These are phyloP conservation scores for Anseranas semipalmata DNA, from an alignment of 2,113 vertebrate genomes.

Conservation along the genomic window DNA sequence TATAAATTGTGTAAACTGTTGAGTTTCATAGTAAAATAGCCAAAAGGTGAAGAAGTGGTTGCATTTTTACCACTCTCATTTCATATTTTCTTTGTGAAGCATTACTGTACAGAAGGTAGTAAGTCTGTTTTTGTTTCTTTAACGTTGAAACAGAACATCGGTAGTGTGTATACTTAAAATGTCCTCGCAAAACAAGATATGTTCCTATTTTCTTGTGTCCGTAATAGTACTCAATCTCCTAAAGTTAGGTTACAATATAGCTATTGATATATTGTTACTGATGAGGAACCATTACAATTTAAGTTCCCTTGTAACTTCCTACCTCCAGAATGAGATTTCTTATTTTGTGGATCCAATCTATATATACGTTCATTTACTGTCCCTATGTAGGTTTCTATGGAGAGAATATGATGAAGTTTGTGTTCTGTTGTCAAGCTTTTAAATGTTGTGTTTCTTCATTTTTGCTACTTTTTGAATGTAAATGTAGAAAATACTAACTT, in stretches of 20 bases:
- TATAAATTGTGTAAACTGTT: background rate
- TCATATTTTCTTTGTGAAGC: background rate
- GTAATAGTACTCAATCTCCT: background rate
- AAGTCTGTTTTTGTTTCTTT: background rate
- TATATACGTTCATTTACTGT: background rate
- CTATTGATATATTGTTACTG: background rate
- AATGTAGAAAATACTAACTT: background rate
- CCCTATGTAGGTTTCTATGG: background rate
- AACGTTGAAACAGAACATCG: background rate
- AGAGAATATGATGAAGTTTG: background rate
- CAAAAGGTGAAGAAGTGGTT: background rate
- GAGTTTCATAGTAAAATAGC: background rate
- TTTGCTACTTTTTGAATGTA: background rate
- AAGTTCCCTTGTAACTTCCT: background rate
- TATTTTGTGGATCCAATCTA: background rate
- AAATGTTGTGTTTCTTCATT: background rate
- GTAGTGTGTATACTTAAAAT: background rate
- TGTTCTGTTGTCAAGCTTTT: background rate
- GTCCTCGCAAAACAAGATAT: background rate
- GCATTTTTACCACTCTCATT: background rate
- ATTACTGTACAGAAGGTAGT: accelerated
- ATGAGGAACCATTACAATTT: background rate
- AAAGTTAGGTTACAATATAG: background rate
- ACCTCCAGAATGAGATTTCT: background rate
- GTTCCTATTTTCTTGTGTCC: background rate